phyloP scores from a whole-genome alignment of 1,140 invertebrate species.

The Aphaenogaster floridana region DNA sequence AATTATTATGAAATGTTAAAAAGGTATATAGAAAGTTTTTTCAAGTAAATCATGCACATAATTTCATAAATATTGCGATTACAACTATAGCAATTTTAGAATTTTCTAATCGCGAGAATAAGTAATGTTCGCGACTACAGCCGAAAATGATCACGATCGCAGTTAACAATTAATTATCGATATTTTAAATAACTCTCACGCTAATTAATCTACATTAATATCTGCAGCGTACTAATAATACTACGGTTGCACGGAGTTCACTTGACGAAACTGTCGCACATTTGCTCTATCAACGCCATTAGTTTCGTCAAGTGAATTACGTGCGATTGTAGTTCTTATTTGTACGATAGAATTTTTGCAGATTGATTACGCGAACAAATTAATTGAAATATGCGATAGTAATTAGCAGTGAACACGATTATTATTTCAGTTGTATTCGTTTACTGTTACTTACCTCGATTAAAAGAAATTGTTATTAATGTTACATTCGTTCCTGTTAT shows the following conservation, averaged over 20 bases:
- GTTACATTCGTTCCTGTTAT: too few relatives aligned
- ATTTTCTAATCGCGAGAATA: not conserved
- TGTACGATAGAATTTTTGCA: too few relatives aligned
- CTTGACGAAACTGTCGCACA: not conserved
- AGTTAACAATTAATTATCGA: not conserved
- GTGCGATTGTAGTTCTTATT: too few relatives aligned
- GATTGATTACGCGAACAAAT: too few relatives aligned
- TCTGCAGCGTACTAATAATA: too few relatives aligned
- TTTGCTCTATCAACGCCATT: not conserved
- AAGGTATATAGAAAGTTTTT: too few relatives aligned
- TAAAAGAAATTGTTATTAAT: too few relatives aligned
- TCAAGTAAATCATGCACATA: too few relatives aligned
- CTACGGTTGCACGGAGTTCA: not conserved
- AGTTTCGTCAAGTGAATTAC: too few relatives aligned
- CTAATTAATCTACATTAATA: not conserved
- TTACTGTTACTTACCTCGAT: too few relatives aligned
- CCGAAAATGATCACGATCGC: not conserved
- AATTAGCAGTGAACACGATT: not conserved
- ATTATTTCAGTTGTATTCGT: too few relatives aligned
- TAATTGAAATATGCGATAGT: not conserved
- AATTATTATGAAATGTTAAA: too few relatives aligned
- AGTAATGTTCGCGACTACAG: not conserved
- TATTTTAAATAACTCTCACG: not conserved
- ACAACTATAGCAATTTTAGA: not conserved
- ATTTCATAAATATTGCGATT: not conserved